A percentile compares a stretch with the other conserved stretches of the same genome.
These are phyloP conservation scores for Hyles vespertilio DNA, from an alignment of 1,140 invertebrate genomes.

Conservation along the genomic window DNA sequence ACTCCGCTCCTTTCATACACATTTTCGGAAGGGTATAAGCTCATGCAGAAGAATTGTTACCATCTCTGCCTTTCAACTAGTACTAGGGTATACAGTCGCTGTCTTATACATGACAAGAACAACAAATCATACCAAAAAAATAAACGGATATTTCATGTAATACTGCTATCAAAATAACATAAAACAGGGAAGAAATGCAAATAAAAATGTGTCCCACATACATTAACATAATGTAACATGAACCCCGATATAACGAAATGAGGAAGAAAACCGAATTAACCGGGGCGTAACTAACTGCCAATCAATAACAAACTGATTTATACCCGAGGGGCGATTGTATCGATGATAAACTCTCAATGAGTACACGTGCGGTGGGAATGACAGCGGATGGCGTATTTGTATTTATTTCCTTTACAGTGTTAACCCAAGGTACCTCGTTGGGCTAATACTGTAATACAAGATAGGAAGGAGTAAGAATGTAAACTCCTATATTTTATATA, in stretches of 20 bases:
- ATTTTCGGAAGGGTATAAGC: no score
- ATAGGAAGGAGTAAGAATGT: no score
- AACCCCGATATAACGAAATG: constrained; percentile 24
- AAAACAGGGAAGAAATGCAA: background rate
- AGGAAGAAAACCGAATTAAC: constrained; percentile 40
- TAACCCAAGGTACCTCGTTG: no score
- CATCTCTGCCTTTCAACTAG: no score
- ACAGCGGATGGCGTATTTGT: constrained; percentile 5
- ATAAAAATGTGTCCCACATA: constrained; percentile 19
- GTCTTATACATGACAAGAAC: no score
- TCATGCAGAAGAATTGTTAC: no score
- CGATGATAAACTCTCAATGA: constrained; percentile 26
- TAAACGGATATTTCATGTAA: background rate
- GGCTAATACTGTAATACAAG: no score
- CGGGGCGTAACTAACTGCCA: constrained; percentile 59
- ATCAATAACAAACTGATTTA: constrained; percentile 69
- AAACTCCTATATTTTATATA: no score
- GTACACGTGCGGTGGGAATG: constrained; percentile 7
- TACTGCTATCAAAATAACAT: background rate
- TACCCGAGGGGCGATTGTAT: constrained; percentile 38
- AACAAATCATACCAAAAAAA: no score
- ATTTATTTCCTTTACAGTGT: background rate
- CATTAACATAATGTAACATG: constrained; percentile 36
- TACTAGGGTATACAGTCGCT: no score
- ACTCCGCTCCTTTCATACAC: no score